Percentiles rank a stretch among this genome's conserved stretches.
These are phyloP conservation scores for Fratercula arctica DNA, from an alignment of 2,797 vertebrate genomes.

Conservation along the genomic window DNA sequence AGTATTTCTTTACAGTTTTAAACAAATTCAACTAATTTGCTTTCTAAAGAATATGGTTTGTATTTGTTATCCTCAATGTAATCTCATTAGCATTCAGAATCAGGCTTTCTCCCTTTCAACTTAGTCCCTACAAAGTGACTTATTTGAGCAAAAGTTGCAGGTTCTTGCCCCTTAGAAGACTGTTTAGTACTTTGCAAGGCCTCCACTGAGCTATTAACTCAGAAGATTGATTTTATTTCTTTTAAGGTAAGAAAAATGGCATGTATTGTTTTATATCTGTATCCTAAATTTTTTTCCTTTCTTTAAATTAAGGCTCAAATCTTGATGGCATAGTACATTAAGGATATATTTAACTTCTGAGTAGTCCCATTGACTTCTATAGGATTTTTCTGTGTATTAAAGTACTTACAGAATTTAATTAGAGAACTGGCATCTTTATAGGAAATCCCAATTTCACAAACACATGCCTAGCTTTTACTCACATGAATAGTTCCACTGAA, in stretches of 20 bases:
- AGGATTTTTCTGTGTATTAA: not conserved
- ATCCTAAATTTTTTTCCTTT: not conserved
- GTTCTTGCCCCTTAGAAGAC: not conserved
- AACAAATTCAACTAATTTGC: slow-evolving; percentile 28
- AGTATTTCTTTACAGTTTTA: slow-evolving; percentile 51
- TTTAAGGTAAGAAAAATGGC: not conserved
- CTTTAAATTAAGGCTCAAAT: not conserved
- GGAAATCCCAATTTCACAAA: not conserved
- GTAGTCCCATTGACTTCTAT: not conserved
- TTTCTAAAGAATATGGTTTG: slow-evolving; percentile 41
- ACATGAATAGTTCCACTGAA: not conserved
- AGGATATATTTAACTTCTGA: not conserved
- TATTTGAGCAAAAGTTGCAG: not conserved
- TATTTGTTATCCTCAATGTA: slow-evolving; percentile 1
- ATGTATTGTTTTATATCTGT: not conserved
- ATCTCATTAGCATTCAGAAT: not conserved
- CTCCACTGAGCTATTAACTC: not conserved
- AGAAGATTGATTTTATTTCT: slow-evolving; percentile 30
- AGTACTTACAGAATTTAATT: not conserved
- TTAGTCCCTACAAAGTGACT: not conserved
- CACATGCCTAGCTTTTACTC: not conserved
- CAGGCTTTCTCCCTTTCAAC: not conserved
- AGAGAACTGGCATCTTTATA: not conserved
- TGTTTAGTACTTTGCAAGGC: not conserved
- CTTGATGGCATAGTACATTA: not conserved